phyloP scores from a whole-genome alignment of 2,797 vertebrate species.

The Coranthus polyacanthus region DNA sequence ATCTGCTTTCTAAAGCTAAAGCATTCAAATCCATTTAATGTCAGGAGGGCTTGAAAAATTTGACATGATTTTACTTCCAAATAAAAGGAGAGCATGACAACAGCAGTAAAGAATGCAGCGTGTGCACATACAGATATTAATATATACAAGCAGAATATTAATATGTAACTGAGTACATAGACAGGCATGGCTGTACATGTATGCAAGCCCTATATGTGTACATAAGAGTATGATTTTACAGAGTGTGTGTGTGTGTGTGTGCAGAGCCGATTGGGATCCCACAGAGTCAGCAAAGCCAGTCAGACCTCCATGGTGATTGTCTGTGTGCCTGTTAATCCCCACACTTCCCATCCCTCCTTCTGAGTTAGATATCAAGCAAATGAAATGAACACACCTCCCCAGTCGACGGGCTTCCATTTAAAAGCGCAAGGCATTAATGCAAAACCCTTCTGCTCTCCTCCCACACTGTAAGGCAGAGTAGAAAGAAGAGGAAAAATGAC shows the following conservation, averaged over 20 bases:
- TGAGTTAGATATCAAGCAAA: constrained; percentile 68
- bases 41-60: constrained; percentile 26
- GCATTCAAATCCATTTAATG: constrained; percentile 40
- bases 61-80: constrained; percentile 31
- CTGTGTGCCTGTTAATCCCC: constrained; percentile 67
- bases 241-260: constrained; percentile 23
- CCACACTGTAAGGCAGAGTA: constrained; percentile 48
- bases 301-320: constrained; percentile 55
- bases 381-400: constrained; percentile 72
- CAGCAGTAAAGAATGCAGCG: constrained; percentile 9
- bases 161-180: constrained; percentile 19
- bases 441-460: constrained; percentile 51
- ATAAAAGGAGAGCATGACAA: constrained; percentile 27
- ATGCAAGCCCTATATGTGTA: constrained; percentile 2
- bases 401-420: constrained; percentile 63
- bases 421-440: constrained; percentile 66
- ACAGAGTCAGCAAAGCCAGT: constrained; percentile 66
- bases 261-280: constrained; percentile 48
- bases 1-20: constrained; percentile 24
- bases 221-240: constrained; percentile 37
- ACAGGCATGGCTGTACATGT: background rate
- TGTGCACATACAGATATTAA: background rate
- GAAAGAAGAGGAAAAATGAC: constrained; percentile 34
- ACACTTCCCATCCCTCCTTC: constrained; percentile 47
- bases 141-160: constrained; percentile 15